Percentiles rank a stretch among this genome's conserved stretches.
Conservation (phyloP, 2,113 vertebrate genomes). For the Passer montanus region DNA sequence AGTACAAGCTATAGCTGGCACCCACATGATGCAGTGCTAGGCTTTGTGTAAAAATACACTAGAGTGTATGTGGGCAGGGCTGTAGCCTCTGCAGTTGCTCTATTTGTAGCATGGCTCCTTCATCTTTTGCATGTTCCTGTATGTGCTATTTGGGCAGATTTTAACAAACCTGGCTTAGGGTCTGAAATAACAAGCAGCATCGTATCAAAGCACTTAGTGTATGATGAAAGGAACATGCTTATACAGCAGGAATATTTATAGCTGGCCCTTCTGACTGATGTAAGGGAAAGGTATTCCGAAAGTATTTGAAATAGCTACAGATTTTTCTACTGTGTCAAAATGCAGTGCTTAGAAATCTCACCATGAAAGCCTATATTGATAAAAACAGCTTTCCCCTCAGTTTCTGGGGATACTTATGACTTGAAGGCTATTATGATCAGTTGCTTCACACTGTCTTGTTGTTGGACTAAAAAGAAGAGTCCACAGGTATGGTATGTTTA, state of each 20-base stretch:
- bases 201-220: background rate
- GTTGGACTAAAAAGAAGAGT: background rate
- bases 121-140: background rate
- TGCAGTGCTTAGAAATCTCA: background rate
- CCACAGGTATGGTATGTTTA: background rate
- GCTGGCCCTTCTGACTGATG: background rate
- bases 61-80: background rate
- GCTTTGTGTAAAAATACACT: conserved; percentile 47
- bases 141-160: background rate
- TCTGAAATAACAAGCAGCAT: background rate
- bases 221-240: background rate
- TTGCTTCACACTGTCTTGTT: background rate
- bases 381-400: background rate
- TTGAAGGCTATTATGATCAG: background rate
- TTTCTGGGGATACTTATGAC: background rate
- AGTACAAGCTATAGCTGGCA: conserved; percentile 30
- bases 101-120: conserved; percentile 49
- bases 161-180: conserved; percentile 4
- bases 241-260: background rate
- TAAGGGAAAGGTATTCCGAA: background rate
- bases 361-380: background rate
- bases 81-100: conserved; percentile 34
- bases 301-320: background rate
- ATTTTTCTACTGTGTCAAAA: background rate
- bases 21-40: conserved; percentile 6